Percentiles rank a stretch among this genome's conserved stretches.
Conservation (phyloP, 2,797 vertebrate species). For the Parauchenoglanis punctatus region DNA sequence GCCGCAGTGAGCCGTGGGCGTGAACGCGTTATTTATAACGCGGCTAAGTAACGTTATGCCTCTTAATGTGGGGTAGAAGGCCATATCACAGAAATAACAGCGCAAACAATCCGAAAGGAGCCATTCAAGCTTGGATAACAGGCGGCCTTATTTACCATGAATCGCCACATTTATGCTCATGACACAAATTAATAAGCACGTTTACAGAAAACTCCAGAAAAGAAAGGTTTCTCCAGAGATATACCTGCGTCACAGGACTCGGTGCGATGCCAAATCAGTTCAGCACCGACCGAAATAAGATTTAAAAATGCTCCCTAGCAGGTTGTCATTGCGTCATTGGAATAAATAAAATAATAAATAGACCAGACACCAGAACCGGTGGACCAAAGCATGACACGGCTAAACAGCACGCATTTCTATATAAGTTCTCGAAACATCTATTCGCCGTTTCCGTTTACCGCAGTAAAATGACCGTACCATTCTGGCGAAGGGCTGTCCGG, state of each 20-base stretch:
- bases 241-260: conserved; percentile 20
- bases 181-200: neutral
- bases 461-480: conserved; percentile 59
- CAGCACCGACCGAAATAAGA: neutral
- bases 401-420: conserved; percentile 8
- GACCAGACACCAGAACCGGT: neutral
- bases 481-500: conserved; percentile 55
- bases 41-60: conserved; percentile 57
- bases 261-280: neutral
- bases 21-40: conserved; percentile 62
- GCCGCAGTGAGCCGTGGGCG: conserved; percentile 51
- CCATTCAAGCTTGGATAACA: neutral
- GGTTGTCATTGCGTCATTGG: conserved; percentile 53
- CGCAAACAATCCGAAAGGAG: conserved; percentile 25
- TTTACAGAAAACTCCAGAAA: neutral
- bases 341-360: conserved; percentile 18
- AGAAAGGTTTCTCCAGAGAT: neutral
- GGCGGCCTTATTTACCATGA: neutral
- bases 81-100: conserved; percentile 52
- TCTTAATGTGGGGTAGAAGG: conserved; percentile 42
- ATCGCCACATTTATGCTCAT: neutral
- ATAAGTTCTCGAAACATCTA: neutral
- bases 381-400: neutral
- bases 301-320: neutral
- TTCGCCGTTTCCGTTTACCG: neutral